Evolutionary conservation across 37 sponge, comb jelly and placozoan species (phyloP).

Genomic region (Eunapius fragilis): DNA sequence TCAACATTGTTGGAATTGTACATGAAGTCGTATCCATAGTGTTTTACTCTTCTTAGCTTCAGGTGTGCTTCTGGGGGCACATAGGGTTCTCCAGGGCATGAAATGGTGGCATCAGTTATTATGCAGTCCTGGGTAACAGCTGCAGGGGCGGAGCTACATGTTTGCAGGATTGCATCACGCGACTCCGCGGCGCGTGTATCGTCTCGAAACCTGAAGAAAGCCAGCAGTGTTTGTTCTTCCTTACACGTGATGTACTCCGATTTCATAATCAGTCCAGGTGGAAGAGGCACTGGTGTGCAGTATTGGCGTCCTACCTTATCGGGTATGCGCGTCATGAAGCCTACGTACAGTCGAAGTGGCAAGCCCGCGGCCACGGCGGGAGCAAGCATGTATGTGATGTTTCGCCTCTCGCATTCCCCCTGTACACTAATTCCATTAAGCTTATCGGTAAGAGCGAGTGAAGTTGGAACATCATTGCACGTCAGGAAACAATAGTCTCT

Average conservation of each 20-base stretch:
- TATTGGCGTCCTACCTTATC: background rate
- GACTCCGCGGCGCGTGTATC: background rate
- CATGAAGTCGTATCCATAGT: conserved; percentile 90
- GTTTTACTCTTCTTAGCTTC: conserved; percentile 70
- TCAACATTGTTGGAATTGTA: conserved; percentile 84
- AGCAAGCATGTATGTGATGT: background rate
- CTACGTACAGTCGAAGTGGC: conserved; percentile 47
- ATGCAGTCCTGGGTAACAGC: background rate
- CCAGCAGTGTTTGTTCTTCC: conserved; percentile 51
- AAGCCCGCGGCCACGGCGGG: conserved; percentile 25
- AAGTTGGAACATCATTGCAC: background rate
- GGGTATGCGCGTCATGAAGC: conserved; percentile 31
- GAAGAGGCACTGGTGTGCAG: background rate
- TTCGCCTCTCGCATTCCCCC: background rate
- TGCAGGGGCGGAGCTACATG: no score
- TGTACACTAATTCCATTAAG: conserved; percentile 55
- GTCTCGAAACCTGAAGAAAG: conserved; percentile 11
- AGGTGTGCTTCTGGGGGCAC: conserved; percentile 18
- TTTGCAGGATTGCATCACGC: background rate
- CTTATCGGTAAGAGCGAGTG: background rate
- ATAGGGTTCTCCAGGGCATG: background rate
- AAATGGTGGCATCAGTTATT: background rate
- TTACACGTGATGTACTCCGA: conserved; percentile 44
- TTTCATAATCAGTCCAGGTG: conserved; percentile 62
- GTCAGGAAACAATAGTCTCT: conserved; percentile 56